Conservation (phyloP, 2,797 vertebrate species). For the Graptemys geographica region DNA sequence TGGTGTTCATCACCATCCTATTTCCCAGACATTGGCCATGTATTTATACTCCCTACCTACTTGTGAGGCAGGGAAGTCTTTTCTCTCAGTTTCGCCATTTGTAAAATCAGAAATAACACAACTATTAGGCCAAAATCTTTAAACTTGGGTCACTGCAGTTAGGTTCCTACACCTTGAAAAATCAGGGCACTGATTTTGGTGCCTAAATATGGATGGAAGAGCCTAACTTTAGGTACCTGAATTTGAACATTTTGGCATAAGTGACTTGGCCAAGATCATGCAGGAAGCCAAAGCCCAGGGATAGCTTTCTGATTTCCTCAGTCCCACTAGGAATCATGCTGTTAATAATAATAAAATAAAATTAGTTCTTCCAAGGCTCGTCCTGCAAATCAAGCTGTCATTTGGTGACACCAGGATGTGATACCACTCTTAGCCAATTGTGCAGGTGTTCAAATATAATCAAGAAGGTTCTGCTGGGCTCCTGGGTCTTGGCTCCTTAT, state of each 20-base stretch:
- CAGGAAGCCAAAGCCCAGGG: background rate
- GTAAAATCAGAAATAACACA: slow-evolving; percentile 34
- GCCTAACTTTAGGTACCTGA: background rate
- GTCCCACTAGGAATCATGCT: background rate
- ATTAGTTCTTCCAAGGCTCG: background rate
- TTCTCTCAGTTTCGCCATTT: slow-evolving; percentile 42
- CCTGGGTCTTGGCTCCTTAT: background rate
- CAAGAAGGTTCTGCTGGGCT: background rate
- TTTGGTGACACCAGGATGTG: background rate
- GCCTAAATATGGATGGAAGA: slow-evolving; percentile 13
- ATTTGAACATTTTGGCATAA: slow-evolving; percentile 2
- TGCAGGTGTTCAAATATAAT: background rate
- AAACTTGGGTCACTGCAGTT: slow-evolving; percentile 23
- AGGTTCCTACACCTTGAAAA: slow-evolving; percentile 3
- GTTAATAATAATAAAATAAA: background rate
- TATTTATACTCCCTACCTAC: slow-evolving; percentile 38
- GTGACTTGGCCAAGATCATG: background rate
- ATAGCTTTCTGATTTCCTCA: background rate
- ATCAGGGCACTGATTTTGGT: slow-evolving; percentile 38
- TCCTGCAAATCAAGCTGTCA: background rate
- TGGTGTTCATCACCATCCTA: background rate
- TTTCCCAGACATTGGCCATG: background rate
- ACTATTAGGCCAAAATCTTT: slow-evolving; percentile 28
- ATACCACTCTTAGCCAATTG: background rate
- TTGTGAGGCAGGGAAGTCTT: slow-evolving; percentile 53